Evolutionary conservation across 2,113 vertebrate species (phyloP).

Genomic region (Dendropsophus ebraccatus): DNA sequence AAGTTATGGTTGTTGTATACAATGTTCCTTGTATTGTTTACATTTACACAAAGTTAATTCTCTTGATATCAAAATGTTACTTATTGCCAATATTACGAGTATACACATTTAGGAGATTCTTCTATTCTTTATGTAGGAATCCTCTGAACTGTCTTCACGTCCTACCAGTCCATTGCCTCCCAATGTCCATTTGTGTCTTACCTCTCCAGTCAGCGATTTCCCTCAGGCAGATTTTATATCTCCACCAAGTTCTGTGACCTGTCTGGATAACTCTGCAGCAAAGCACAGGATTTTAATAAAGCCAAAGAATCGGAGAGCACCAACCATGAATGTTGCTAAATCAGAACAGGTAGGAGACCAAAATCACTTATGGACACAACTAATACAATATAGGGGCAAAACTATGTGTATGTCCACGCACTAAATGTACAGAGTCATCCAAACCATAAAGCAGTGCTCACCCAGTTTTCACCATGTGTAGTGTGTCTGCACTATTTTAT

Average conservation of each 20-base stretch:
- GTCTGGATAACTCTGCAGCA: constrained; percentile 85
- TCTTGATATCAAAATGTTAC: no score
- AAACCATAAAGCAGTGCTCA: no score
- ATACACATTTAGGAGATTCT: neutral
- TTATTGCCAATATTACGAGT: no score
- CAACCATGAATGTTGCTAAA: constrained; percentile 71
- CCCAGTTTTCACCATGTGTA: no score
- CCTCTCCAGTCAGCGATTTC: constrained; percentile 51
- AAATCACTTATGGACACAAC: no score
- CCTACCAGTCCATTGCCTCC: constrained; percentile 69
- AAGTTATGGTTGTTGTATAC: no score
- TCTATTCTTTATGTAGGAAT: constrained; percentile 67
- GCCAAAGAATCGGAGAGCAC: constrained; percentile 74
- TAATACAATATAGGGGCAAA: no score
- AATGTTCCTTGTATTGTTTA: no score
- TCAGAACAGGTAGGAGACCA: constrained; percentile 67
- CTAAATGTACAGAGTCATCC: no score
- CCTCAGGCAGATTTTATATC: constrained; percentile 76
- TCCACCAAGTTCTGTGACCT: constrained; percentile 74
- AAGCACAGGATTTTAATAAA: constrained; percentile 83
- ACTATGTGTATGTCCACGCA: no score
- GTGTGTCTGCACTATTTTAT: no score
- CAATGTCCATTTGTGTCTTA: accelerated
- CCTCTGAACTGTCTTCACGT: constrained; percentile 72
- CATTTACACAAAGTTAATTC: no score